Conservation (phyloP, 1,140 invertebrate species). For the Nymphalis io region DNA sequence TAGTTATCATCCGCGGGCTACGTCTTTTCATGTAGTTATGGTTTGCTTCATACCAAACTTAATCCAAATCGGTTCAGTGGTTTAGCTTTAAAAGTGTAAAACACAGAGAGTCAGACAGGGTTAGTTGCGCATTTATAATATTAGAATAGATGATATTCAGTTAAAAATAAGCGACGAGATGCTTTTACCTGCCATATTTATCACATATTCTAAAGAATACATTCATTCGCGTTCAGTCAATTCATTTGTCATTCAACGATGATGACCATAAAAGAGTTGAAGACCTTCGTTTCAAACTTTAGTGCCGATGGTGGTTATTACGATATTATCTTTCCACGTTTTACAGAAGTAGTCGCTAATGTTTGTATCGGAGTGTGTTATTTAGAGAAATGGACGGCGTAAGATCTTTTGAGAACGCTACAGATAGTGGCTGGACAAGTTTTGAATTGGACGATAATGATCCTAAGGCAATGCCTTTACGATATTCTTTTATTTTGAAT, state of each 20-base stretch:
- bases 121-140: too few species aligned
- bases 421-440: constrained; percentile 13
- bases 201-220: not conserved
- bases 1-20: too few species aligned
- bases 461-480: not conserved
- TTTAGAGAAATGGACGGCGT: constrained; percentile 23
- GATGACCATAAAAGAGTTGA: constrained; percentile 51
- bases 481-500: constrained; percentile 11
- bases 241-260: constrained; percentile 51
- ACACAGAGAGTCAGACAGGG: too few species aligned
- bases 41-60: too few species aligned
- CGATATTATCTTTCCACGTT: constrained; percentile 46
- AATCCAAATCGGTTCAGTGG: too few species aligned
- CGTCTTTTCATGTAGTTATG: too few species aligned
- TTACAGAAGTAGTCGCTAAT: constrained; percentile 46
- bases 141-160: not conserved
- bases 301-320: constrained; percentile 46
- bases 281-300: constrained; percentile 46
- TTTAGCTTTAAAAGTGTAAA: too few species aligned
- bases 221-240: constrained; percentile 22
- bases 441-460: constrained; percentile 17
- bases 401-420: constrained; percentile 20
- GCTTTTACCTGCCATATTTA: constrained; percentile 4
- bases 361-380: constrained; percentile 33
- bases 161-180: not conserved